These are phyloP conservation scores for Forbesichthys agassizii DNA, from an alignment of 2,113 vertebrate species.

Conservation along the genomic window DNA sequence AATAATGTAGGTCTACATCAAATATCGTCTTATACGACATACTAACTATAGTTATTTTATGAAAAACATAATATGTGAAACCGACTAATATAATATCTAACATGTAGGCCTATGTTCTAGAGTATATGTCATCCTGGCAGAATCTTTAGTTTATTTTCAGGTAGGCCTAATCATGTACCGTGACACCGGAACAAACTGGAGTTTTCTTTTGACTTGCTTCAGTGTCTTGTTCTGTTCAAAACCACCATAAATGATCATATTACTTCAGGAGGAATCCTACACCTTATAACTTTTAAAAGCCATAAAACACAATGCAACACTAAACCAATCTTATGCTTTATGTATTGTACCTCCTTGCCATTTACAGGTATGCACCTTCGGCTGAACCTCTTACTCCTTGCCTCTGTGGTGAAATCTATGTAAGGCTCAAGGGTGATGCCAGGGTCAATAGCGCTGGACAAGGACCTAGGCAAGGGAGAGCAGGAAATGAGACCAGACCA, in stretches of 20 bases:
- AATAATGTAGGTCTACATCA: too few species aligned
- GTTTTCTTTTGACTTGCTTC: slow-evolving; percentile 60
- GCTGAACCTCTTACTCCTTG: slow-evolving; percentile 49
- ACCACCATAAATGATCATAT: not conserved
- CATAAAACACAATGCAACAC: not conserved
- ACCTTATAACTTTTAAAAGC: too few species aligned
- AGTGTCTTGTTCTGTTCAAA: slow-evolving; percentile 1
- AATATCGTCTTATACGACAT: too few species aligned
- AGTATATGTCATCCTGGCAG: not conserved
- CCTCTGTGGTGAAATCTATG: slow-evolving; percentile 52
- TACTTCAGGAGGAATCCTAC: too few species aligned
- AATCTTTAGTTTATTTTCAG: not conserved
- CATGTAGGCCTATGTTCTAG: too few species aligned
- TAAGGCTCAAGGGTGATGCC: slow-evolving; percentile 55
- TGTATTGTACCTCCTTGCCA: slow-evolving; percentile 36
- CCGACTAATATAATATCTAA: too few species aligned
- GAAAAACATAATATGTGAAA: not conserved
- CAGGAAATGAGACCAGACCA: slow-evolving; percentile 26
- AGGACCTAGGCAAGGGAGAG: slow-evolving; percentile 54
- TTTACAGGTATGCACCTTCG: slow-evolving; percentile 18
- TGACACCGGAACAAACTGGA: slow-evolving; percentile 57
- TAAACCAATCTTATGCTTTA: not conserved
- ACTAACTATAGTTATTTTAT: too few species aligned
- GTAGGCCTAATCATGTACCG: slow-evolving; percentile 32
- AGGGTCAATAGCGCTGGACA: slow-evolving; percentile 62